These are phyloP conservation scores for Wiebesia pumilae DNA, from an alignment of 1,140 invertebrate genomes.

Conservation along the genomic window DNA sequence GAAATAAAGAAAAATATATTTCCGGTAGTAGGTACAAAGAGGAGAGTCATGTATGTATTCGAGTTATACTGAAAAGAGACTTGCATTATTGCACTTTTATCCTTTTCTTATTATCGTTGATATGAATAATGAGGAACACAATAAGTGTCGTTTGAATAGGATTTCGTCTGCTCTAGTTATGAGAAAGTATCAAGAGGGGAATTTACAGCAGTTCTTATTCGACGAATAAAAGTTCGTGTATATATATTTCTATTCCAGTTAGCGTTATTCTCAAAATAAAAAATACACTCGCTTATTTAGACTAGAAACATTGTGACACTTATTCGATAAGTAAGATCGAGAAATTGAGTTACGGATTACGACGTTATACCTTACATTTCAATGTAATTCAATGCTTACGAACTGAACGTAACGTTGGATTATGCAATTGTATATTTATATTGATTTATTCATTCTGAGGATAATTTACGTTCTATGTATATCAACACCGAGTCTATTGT, in stretches of 20 bases:
- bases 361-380: too few species aligned
- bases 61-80: not conserved
- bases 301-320: too few species aligned
- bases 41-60: slow-evolving; percentile 8
- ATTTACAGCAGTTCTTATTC: not conserved
- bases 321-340: too few species aligned
- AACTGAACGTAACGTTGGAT: not conserved
- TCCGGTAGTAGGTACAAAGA: not conserved
- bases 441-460: too few species aligned
- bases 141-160: not conserved
- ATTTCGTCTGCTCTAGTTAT: not conserved
- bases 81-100: slow-evolving; percentile 16
- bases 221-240: too few species aligned
- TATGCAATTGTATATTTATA: not conserved
- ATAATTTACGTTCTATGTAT: not conserved
- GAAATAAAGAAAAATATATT: slow-evolving; percentile 1
- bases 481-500: not conserved
- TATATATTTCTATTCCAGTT: too few species aligned
- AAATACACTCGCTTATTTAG: too few species aligned
- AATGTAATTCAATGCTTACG: too few species aligned
- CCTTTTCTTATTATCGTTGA: not conserved
- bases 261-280: too few species aligned
- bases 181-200: not conserved
- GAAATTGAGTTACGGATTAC: too few species aligned
- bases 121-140: not conserved